Conservation (phyloP, 2,113 vertebrate genomes). For the Neofelis nebulosa region DNA sequence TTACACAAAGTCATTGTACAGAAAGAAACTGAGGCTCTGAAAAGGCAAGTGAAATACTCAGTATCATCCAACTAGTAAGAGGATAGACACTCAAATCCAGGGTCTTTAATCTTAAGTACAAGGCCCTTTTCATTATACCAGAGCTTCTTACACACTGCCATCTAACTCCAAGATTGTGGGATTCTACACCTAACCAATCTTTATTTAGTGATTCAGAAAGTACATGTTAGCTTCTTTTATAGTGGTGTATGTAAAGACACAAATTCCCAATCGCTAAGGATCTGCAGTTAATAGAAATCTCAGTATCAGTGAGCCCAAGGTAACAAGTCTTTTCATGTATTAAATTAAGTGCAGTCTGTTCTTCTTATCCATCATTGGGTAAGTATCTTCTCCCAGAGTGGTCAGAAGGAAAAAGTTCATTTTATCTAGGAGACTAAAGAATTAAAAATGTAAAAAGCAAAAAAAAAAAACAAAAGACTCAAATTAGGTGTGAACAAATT, state of each 20-base stretch:
- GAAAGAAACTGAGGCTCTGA: not conserved
- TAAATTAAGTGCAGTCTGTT: not conserved
- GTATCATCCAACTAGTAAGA: not conserved
- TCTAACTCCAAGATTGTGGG: not conserved
- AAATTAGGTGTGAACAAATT: not conserved
- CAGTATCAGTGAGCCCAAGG: not conserved
- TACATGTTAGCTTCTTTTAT: not conserved
- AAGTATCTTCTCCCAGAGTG: not conserved
- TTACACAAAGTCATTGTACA: not conserved
- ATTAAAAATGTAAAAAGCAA: not conserved
- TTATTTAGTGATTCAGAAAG: constrained; percentile 32
- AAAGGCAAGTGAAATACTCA: not conserved
- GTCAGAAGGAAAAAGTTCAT: not conserved
- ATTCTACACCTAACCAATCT: not conserved
- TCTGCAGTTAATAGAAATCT: not conserved
- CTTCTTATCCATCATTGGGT: not conserved
- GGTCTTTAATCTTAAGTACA: not conserved
- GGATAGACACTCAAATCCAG: not conserved
- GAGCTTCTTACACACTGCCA: not conserved
- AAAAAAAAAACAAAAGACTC: not conserved
- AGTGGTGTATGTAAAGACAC: not conserved
- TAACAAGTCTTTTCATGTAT: not conserved
- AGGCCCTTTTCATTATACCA: not conserved
- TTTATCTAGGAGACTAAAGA: not conserved
- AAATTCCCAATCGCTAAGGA: not conserved